Evolutionary conservation across 2,797 vertebrate genomes (phyloP), one percentile per base, ranked within the genome.

Genomic region (Peromyscus attwateri): DNA sequence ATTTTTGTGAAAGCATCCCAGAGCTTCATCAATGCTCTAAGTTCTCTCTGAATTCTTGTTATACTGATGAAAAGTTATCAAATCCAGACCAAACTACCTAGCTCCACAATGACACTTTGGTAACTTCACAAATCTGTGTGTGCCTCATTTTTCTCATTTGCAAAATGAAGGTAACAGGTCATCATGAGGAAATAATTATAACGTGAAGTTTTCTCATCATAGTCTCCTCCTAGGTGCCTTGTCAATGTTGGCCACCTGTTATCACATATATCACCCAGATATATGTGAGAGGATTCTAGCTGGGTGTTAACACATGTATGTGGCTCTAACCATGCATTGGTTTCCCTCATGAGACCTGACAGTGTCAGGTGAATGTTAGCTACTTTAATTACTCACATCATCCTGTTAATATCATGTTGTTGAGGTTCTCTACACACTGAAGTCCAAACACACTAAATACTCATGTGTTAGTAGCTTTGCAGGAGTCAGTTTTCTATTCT

Each of bases 71-170:
- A 88, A 95, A 62, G 23, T 17, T 88, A 64, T 89, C 3, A 87
- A 49, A 70, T 9, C 70, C 73, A 77, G 31, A 60, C 73, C 85
- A 93, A 82, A 52, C 27, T 25, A 70, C 27, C 2, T 73, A 73
- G 80, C 34, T 57, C 77, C 29, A 60, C 23, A 34, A 4, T n/a
- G 49, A 37, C 43, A 43, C 49, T 66, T 49, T 13, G 0, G 8
- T 25, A 77, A 71, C 89, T 11, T 16, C 5, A 7, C 40, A 23
- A 88, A 73, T 29, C 37, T 46, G 4, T 49, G 16, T 76, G 21
- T n/a, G 29, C 55, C 82, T 91, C 60, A 76, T 31, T 68, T 84
- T 95, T 71, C 37, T 91, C 76, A 40, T 82, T 31, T 29, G 17
- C 34, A 87, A 87, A 81, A 31, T 64, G 10, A 75, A 4, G 52